Conservation (phyloP, 2,113 vertebrate genomes). For the Himantopus leucocephalus region DNA sequence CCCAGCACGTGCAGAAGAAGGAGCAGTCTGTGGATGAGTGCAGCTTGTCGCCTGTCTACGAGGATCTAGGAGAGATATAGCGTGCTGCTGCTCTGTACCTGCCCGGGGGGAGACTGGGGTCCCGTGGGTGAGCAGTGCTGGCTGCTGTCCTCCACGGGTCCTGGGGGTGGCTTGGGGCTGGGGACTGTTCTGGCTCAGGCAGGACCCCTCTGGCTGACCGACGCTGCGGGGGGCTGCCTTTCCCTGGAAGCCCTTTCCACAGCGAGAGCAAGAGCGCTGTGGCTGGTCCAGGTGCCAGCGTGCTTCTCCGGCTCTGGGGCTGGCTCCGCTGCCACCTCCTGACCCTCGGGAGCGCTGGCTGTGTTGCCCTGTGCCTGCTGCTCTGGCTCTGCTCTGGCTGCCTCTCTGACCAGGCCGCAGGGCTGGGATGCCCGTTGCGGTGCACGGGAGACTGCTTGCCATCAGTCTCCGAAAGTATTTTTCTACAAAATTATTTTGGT, state of each 20-base stretch:
- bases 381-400: background rate
- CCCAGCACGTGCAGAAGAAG: background rate
- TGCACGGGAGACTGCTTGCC: background rate
- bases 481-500: slow-evolving; percentile 64
- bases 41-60: slow-evolving; percentile 34
- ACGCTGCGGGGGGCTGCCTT: background rate
- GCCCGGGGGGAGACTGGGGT: background rate
- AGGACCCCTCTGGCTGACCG: background rate
- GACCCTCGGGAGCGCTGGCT: background rate
- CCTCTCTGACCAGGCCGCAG: background rate
- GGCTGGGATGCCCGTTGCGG: background rate
- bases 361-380: background rate
- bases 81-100: background rate
- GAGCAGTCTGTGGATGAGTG: slow-evolving; percentile 64
- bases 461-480: slow-evolving; percentile 27
- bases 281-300: background rate
- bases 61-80: slow-evolving; percentile 62
- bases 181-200: background rate
- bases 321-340: background rate
- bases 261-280: background rate
- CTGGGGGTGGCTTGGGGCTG: background rate
- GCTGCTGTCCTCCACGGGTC: background rate
- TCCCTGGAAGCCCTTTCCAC: background rate
- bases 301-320: background rate
- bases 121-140: fast-evolving